Percentiles rank a stretch among this genome's conserved stretches.
phyloP scores from a whole-genome alignment of 37 sponge, comb jelly and placozoan species.

The Chondrilla cf. caribensis region DNA sequence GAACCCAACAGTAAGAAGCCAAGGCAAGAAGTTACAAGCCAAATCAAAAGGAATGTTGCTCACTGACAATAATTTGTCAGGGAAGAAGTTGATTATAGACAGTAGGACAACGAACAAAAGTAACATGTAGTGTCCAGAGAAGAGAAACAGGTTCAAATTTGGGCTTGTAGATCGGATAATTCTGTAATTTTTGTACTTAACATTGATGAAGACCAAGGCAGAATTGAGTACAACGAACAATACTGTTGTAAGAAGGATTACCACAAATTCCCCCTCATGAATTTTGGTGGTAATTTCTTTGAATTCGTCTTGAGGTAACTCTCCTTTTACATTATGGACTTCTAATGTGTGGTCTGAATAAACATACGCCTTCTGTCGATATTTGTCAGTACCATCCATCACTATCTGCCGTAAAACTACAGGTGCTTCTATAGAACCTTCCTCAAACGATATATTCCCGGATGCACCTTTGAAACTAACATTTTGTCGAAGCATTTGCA shows the following conservation, averaged over 20 bases:
- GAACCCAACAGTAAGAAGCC: neutral
- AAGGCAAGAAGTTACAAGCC: neutral
- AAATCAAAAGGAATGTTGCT: neutral
- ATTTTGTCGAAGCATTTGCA: neutral
- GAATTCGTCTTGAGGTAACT: neutral
- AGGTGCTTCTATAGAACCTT: too few species aligned
- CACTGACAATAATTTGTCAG: neutral
- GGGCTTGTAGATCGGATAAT: neutral
- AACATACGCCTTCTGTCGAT: neutral
- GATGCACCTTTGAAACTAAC: neutral
- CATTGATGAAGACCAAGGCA: neutral
- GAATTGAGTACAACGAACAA: neutral
- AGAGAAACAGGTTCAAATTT: neutral
- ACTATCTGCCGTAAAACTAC: neutral
- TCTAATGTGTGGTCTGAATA: neutral
- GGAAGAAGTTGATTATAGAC: neutral
- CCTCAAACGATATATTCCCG: neutral
- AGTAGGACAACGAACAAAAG: neutral
- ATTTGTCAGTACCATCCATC: neutral
- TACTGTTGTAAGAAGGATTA: neutral
- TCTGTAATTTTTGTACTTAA: neutral
- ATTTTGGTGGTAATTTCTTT: neutral
- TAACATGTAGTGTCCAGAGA: neutral
- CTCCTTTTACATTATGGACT: neutral
- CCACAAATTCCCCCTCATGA: neutral